Base-by-base conservation (phyloP, 2,113 vertebrate genomes). In the Melanerpes formicivorus region DNA sequence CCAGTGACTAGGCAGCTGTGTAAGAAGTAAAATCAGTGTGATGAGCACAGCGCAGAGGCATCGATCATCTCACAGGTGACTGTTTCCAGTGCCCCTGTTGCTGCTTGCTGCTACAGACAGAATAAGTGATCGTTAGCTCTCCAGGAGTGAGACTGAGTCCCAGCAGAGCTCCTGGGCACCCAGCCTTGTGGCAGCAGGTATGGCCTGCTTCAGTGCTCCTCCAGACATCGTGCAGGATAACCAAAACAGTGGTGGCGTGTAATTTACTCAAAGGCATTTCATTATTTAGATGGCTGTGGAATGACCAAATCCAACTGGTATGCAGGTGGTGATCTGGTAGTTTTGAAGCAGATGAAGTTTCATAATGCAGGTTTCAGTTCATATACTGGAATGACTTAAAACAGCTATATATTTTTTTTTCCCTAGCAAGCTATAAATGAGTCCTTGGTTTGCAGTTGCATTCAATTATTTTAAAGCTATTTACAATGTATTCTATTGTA, bases 381-480 rank as follows among this genome's bases (percentile, higher is more conserved):
- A 48, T 94, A 58, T 84, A 94, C 2, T 48, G 92, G 80, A 97
- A 89, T 95, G 95, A 95, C 96, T 97, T 95, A 95, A 96, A 97
- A 65, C 88, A 94, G 83, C 59, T 84, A 77, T 80, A 70, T 78
- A 25, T 29, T 93, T 96, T 94, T 73, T 87, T 96, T 94, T 70
- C 82, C 88, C 81, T 80, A 93, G 72, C 65, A 81, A 97, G 88
- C 88, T 96, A 87, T 96, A 96, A 97, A 89, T 95, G 83, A 92
- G 91, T 60, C 82, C 78, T 95, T 95, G 91, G 80, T 92, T 97
- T 95, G 90, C 62, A 97, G 74, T 97, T 92, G 87, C 94, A 84
- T 95, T 97, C 91, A 95, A 95, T 96, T 96, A 93, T 84, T 96
- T 94, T 95, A 96, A 94, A 80, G 64, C 94, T 97, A 96, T 97